Evolutionary conservation across 2,797 vertebrate species (phyloP), one percentile per base, ranked within the genome.

Genomic region (Ptychadena robeensis): DNA sequence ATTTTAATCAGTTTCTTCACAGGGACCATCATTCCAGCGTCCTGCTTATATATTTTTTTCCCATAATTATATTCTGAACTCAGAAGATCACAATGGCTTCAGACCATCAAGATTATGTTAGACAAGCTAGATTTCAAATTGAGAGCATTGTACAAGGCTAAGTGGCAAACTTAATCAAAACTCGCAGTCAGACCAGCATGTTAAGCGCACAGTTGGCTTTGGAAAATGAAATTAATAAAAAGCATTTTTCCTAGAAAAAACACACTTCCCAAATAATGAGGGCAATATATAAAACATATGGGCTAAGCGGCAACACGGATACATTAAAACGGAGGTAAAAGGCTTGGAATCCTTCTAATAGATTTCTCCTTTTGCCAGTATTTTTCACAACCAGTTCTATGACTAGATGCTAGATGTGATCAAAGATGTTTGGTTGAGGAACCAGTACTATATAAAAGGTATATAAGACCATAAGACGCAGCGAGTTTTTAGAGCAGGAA

Each of bases 21-120:
- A 65, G 57, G 67, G 57, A 65, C 66, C 66, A 65, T 77, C 35
- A 25, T 34, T 38, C 59, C 14, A 30, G 25, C 15, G 57, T 18
- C 35, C 9, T 63, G 65, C 53, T 69, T 61, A 68, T 74, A 75
- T 18, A 34, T 61, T 74, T 68, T 61, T 74, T 68, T 44, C 27
- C 37, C 48, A 82, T 69, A 82, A 76, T 82, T 76, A 70, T 59
- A 68, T 31, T 69, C 48, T 18, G 81, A 27, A 66, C 65, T 61
- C 37, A 72, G 66, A 77, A 71, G 70, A 78, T 72, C 74, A 35
- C 81, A 77, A 82, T 77, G 34, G 70, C 38, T 71, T 72, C 6
- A 30, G 73, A 57, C 66, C 74, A 64, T 61, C 32, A 72, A 82
- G 81, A 82, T 82, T 82, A 82, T 71, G 67, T 71, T 82, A 40